Percentiles rank a stretch among this genome's conserved stretches.
Evolutionary conservation across 2,888 invertebrate genomes (phyloP).

Genomic region (Habroteleia sp.): DNA sequence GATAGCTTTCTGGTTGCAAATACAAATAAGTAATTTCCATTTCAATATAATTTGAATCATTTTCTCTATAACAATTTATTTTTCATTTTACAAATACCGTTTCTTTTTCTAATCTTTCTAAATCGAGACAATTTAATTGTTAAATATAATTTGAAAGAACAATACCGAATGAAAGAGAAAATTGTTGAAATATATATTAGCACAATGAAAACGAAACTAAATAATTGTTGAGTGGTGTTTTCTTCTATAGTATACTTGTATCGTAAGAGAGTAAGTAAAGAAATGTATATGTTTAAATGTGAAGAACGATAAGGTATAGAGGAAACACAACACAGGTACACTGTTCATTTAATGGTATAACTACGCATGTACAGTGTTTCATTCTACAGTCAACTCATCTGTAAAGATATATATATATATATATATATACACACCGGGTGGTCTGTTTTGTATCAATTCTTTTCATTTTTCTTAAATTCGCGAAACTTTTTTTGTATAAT

Average conservation of each 20-base stretch:
- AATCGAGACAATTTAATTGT: too few relatives aligned
- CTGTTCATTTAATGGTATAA: constrained; percentile 72
- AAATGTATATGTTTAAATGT: constrained; percentile 45
- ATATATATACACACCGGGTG: too few relatives aligned
- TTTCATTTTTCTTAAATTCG: neutral
- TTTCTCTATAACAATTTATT: too few relatives aligned
- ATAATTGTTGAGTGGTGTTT: neutral
- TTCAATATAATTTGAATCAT: constrained; percentile 4
- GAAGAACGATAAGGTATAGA: constrained; percentile 46
- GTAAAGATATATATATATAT: constrained; percentile 68
- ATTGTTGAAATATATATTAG: too few relatives aligned
- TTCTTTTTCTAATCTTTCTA: too few relatives aligned
- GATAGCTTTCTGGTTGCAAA: neutral
- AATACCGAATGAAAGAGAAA: too few relatives aligned
- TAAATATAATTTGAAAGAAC: neutral
- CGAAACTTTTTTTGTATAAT: neutral
- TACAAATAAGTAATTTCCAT: neutral
- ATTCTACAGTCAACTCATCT: constrained; percentile 75
- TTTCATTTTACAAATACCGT: too few relatives aligned
- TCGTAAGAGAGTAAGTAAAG: constrained; percentile 29
- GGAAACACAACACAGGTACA: constrained; percentile 46
- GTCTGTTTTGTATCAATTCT: constrained; percentile 5
- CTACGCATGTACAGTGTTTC: constrained; percentile 76
- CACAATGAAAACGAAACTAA: neutral
- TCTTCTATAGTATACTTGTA: constrained; percentile 5